Evolutionary conservation across 2,113 vertebrate genomes (phyloP).

Genomic region (Glareola pratincola): DNA sequence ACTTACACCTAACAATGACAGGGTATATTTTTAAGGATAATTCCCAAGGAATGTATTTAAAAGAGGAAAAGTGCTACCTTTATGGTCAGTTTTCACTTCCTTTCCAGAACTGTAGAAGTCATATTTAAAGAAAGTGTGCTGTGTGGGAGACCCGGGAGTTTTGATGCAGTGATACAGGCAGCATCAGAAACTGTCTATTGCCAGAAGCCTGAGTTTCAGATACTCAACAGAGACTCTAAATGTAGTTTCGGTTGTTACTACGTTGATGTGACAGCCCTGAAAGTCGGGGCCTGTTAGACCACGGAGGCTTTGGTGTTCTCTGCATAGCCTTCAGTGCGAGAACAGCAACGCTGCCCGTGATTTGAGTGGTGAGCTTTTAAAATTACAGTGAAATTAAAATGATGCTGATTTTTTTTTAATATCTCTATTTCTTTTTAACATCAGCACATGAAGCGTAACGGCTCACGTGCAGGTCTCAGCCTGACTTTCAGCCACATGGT

Average conservation of each 20-base stretch:
- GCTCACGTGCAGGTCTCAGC: neutral
- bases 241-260: neutral
- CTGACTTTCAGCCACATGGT: neutral
- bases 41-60: neutral
- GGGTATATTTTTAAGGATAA: neutral
- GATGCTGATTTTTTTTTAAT: neutral
- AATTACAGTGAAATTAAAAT: neutral
- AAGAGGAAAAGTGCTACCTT: neutral
- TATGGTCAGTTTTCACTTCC: neutral
- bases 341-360: neutral
- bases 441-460: neutral
- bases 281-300: neutral
- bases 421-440: neutral
- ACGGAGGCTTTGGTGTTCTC: neutral
- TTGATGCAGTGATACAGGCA: neutral
- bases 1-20: neutral
- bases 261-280: neutral
- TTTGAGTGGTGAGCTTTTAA: neutral
- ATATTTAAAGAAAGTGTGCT: neutral
- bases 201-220: neutral
- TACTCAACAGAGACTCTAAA: neutral
- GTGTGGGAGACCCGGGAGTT: fast-evolving
- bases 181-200: neutral
- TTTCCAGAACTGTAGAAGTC: neutral
- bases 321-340: neutral